A percentile compares a stretch with the other conserved stretches of the same genome.
phyloP scores from a whole-genome alignment of 2,797 vertebrate genomes.

The Muscicapa comitata region DNA sequence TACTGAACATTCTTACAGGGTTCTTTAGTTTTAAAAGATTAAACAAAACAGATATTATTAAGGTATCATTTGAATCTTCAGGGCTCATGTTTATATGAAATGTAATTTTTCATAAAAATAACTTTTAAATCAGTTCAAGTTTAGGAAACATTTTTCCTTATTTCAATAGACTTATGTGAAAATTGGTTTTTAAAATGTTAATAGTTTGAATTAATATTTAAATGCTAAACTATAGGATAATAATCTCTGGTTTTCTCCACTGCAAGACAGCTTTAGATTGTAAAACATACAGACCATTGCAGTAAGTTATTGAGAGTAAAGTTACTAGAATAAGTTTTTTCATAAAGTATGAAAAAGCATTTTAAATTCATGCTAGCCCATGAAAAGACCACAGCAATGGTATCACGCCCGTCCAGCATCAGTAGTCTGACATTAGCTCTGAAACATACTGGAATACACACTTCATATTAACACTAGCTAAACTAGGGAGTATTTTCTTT shows the following conservation, averaged over 20 bases:
- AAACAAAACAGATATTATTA: neutral
- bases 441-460: neutral
- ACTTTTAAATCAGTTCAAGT: neutral
- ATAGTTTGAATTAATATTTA: neutral
- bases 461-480: neutral
- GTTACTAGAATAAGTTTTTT: neutral
- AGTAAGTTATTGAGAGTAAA: neutral
- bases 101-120: slow-evolving; percentile 21
- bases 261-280: neutral
- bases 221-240: neutral
- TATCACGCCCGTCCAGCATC: neutral
- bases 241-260: neutral
- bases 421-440: neutral
- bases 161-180: slow-evolving; percentile 5
- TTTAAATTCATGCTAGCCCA: neutral
- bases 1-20: neutral
- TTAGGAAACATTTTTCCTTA: neutral
- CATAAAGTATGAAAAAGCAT: neutral
- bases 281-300: neutral
- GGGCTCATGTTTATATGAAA: slow-evolving; percentile 6
- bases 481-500: neutral
- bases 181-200: neutral
- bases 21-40: neutral
- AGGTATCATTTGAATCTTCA: slow-evolving; percentile 26
- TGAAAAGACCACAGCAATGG: neutral